Evolutionary conservation across 1,140 invertebrate species (phyloP), one percentile per base, ranked within the genome.

Genomic region (Camponotus floridanus): DNA sequence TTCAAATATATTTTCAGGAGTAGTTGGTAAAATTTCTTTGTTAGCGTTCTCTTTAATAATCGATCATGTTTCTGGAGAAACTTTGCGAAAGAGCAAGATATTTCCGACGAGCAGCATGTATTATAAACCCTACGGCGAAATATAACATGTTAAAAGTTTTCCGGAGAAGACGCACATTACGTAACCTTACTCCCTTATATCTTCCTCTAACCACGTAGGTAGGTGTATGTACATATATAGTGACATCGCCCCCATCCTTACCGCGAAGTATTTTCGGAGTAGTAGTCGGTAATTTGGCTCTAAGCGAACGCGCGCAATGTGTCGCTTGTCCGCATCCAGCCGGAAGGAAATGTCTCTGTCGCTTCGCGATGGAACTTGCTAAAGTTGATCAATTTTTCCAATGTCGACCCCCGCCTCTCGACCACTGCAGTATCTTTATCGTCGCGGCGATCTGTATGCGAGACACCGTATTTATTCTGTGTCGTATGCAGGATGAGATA

Each of bases 261-360:
- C 64, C 79, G n/a, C 45, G 26, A 62, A 61, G 39, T 36, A 83
- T 68, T 83, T 81, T 39, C 79, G 79, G 39, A 73, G 39, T 61
- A 45, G 79, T 48, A 83, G 68, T 83, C 57, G 79, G 79, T 73
- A 83, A 83, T 83, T 83, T 83, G 79, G 68, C 39, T 83, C 31
- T 45, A 48, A 83, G 26, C 55, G 79, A 39, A 26, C n/a, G 21
- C 42, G 36, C 18, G 26, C 33, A 59, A 26, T n/a, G 39, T 45
- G 39, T 13, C 55, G 79, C 55, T 83, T 61, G 45, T 74, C 79
- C 55, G 62, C 33, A 79, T 45, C 33, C 62, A 83, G 18, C n/a
- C 79, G 79, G 67, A 73, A 83, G 79, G 3, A 61, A 62, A 48
- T 18, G 68, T 73, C 39, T 42, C n/a, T 39, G 15, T 33, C 62